A percentile compares a stretch with the other conserved stretches of the same genome.
phyloP scores from a whole-genome alignment of 2,797 vertebrate species.

The Rachycentron canadum region DNA sequence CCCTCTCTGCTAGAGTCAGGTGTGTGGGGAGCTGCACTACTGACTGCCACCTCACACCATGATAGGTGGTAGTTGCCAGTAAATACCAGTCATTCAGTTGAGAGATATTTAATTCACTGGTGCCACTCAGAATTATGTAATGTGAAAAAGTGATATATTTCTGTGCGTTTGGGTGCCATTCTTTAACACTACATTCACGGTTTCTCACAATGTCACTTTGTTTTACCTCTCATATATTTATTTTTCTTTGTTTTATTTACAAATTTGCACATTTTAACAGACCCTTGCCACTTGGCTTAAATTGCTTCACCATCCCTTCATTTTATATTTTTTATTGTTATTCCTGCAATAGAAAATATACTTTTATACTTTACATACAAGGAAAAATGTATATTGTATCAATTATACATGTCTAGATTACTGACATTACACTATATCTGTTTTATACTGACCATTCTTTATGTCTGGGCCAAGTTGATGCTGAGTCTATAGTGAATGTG shows the following conservation, averaged over 20 bases:
- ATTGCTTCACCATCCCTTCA: background rate
- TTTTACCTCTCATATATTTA: background rate
- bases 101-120: constrained; percentile 8
- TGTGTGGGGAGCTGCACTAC: constrained; percentile 60
- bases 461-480: background rate
- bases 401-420: background rate
- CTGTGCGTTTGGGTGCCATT: background rate
- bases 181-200: background rate
- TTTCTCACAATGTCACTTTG: background rate
- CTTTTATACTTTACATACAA: no score
- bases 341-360: background rate
- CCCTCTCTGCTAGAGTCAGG: constrained; percentile 73
- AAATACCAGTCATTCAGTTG: constrained; percentile 21
- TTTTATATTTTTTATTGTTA: background rate
- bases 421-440: background rate
- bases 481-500: background rate
- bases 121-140: constrained; percentile 13
- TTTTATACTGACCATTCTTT: background rate
- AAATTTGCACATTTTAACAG: background rate
- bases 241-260: background rate
- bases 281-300: background rate
- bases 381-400: background rate
- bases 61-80: constrained; percentile 33
- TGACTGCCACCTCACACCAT: constrained; percentile 50
- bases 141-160: background rate